A percentile compares a stretch with the other conserved stretches of the same genome.
These are phyloP conservation scores for Aleiodes testaceus DNA, from an alignment of 2,888 invertebrate genomes.

Conservation along the genomic window DNA sequence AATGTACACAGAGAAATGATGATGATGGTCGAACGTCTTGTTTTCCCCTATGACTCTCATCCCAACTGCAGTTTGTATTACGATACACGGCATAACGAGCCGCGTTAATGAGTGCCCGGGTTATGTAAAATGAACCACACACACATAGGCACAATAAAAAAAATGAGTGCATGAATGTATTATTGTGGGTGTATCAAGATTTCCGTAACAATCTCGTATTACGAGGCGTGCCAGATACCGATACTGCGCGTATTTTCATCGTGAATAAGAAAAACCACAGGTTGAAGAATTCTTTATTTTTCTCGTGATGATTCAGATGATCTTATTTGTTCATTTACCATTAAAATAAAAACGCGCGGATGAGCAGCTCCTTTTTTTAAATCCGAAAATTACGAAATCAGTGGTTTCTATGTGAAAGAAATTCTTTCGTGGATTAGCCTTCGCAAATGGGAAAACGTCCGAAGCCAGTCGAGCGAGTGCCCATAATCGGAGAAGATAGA, in stretches of 20 bases:
- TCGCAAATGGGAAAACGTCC: constrained; percentile 7
- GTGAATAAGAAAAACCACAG: neutral
- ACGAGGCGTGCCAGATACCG: constrained; percentile 47
- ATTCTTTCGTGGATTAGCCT: constrained; percentile 10
- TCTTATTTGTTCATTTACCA: neutral
- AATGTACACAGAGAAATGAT: constrained; percentile 1
- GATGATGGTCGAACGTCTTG: constrained; percentile 36
- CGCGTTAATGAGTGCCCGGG: constrained; percentile 53
- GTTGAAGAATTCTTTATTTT: constrained; percentile 37
- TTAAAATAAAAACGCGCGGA: constrained; percentile 32
- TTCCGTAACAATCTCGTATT: constrained; percentile 64
- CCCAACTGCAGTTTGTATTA: constrained; percentile 24
- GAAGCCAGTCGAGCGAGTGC: constrained; percentile 27
- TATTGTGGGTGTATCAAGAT: constrained; percentile 64
- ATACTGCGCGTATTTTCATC: neutral
- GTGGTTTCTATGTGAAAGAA: no score
- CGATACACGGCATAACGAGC: constrained; percentile 53
- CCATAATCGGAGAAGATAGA: constrained; percentile 57
- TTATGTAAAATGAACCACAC: constrained; percentile 46
- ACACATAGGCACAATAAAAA: constrained; percentile 49
- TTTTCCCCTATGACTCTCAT: constrained; percentile 11
- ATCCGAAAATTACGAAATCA: no score
- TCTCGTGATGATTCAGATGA: no score
- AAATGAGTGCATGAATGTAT: constrained; percentile 49
- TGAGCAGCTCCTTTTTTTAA: neutral